phyloP scores from a whole-genome alignment of 2,113 vertebrate species.

The Rhinopithecus roxellana region DNA sequence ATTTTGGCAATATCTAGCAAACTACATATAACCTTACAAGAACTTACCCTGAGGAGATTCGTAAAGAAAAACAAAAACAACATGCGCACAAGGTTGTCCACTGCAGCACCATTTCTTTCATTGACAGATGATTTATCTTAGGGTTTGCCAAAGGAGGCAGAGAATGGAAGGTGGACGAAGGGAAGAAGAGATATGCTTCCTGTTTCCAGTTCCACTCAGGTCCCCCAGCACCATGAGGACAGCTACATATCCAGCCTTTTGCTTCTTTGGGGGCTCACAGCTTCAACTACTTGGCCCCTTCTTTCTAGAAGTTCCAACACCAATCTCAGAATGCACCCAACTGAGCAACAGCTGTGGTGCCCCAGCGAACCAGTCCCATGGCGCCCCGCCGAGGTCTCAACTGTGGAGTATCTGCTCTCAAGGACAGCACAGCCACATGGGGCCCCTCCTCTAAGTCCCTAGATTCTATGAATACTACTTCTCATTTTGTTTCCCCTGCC shows the following conservation, averaged over 20 bases:
- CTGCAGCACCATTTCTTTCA: not conserved
- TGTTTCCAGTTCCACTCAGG: not conserved
- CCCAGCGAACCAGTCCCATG: not conserved
- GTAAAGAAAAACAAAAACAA: not conserved
- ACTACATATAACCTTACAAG: not conserved
- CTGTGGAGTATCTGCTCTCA: not conserved
- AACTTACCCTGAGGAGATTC: not conserved
- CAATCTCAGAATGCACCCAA: not conserved
- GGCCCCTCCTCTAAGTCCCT: not conserved
- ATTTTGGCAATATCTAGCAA: not conserved
- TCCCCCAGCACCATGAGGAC: not conserved
- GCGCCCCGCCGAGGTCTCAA: too few relatives aligned
- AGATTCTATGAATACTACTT: not conserved
- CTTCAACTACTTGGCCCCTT: not conserved
- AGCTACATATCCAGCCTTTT: not conserved
- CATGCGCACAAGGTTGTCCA: not conserved
- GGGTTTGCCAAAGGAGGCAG: not conserved
- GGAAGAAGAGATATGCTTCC: not conserved
- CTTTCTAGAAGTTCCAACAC: not conserved
- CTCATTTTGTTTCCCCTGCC: not conserved
- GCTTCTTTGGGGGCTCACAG: not conserved
- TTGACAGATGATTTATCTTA: not conserved
- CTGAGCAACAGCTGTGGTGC: not conserved
- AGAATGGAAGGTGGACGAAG: not conserved
- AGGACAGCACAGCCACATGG: not conserved